Evolutionary conservation across 2,797 vertebrate genomes (phyloP), one percentile per base, ranked within the genome.

Genomic region (Thamnophis elegans): DNA sequence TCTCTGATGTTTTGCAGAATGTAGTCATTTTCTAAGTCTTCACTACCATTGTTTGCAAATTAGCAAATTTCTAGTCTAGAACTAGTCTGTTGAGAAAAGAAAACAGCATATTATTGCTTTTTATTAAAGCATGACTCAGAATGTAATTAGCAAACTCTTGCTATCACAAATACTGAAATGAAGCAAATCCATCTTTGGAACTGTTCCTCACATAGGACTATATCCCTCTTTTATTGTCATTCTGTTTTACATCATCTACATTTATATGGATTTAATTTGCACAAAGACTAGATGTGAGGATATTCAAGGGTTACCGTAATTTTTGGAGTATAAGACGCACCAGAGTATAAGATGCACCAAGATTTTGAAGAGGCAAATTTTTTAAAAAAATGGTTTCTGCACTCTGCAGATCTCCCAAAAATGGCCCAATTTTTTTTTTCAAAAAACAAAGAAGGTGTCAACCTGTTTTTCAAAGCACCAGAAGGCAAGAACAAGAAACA

Each of bases 1-100:
- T 96, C 95, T 94, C 96, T 93, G 96, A 60, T 96, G 82, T 97
- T 97, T 97, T 95, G 85, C 88, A 94, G 95, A 95, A 95, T 90
- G 51, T 4, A 0, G 1, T 94, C 91, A 92, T 95, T 94, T 97
- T 18, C 11, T 94, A 87, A 92, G 54, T 96, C 89, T 96, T 95
- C 20, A 18, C 90, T 94, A 94, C 88, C 91, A 91, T 94, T 94
- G 88, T 68, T 68, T 94, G 90, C 16, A 93, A 95, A 96, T 92
- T 94, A 96, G 0, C 91, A 95, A 73, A 56, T 7, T 26, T 86
- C 65, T 53, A 91, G 8, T 93, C 89, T 59, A 94, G n/a, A 68
- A 82, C 0, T 82, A n/a, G 88, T 94, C 93, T 91, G 0, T 11
- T 91, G 90, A 92, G 28, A 10, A 47, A 92, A 93, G 32, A 92